Evolutionary conservation across 2,888 invertebrate species (phyloP), one percentile per base, ranked within the genome.

Genomic region (Hemistola chrysoprasaria): DNA sequence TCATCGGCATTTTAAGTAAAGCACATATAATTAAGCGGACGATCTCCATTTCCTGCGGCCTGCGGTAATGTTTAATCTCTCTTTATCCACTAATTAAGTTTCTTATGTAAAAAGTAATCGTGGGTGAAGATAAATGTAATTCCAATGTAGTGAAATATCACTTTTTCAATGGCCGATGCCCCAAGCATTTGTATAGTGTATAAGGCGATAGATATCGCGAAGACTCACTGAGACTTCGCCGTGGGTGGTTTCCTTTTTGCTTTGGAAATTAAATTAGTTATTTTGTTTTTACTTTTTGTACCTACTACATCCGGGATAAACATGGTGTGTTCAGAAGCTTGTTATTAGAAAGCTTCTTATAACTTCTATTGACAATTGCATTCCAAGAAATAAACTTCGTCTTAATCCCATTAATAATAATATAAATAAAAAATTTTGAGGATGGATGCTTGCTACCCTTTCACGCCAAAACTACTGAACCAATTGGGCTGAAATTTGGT

Each of bases 161-260:
- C 47, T 45, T 49, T 58, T 61, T 61, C 53, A 62, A 59, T 57
- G 46, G 48, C 39, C 41, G 33, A 39, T 42, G 63, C 62, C 50
- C 54, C 37, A 23, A 52, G 62, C 62, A 41, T 43, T 56, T 20
- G 40, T 55, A 49, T n/a, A 52, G 54, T 35, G 44, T 43, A 51
- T 47, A 52, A 44, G 47, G 37, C 51, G 53, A 57, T 55, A 62
- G 59, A 63, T 56, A 59, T 62, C 58, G 45, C 42, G 55, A 53
- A 58, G 59, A 59, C 56, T 45, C 48, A 20, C 34, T 20, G 32
- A 34, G 32, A n/a, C n/a, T 34, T 29, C 53, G 27, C 39, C 43
- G 53, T 67, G 59, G 56, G 62, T 62, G 65, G 56, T 35, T 53
- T 36, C 11, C 24, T 6, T 8, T 34, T 23, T 8, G 11, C 8